Conservation (phyloP, 2,797 vertebrate genomes). For the Bovichtus diacanthus region DNA sequence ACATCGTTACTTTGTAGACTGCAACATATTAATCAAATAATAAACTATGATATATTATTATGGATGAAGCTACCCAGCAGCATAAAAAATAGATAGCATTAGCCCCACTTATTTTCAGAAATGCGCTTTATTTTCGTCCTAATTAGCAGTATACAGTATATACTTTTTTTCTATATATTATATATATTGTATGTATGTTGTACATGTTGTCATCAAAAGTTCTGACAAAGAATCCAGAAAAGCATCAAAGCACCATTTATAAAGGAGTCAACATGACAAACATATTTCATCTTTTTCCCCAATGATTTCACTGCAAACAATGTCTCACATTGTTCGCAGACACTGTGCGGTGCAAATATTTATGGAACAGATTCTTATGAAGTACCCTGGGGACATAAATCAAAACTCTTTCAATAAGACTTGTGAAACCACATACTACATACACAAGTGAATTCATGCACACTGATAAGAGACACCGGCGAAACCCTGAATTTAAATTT, state of each 20-base stretch:
- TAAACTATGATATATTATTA: no score
- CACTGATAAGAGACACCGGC: background rate
- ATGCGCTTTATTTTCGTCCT: no score
- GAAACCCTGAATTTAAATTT: background rate
- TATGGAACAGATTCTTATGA: constrained; percentile 14
- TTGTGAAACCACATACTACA: background rate
- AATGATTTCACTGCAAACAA: constrained; percentile 6
- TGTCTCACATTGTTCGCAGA: constrained; percentile 14
- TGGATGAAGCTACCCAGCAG: no score
- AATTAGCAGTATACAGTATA: no score
- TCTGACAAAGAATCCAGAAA: background rate
- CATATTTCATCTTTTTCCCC: background rate
- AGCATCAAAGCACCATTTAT: background rate
- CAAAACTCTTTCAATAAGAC: constrained; percentile 30
- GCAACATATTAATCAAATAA: no score
- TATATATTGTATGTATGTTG: no score
- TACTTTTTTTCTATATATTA: no score
- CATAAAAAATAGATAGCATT: no score
- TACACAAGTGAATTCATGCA: constrained; percentile 6
- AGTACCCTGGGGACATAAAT: constrained; percentile 9
- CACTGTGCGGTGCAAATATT: constrained; percentile 6
- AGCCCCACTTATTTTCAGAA: no score
- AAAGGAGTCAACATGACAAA: background rate
- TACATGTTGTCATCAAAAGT: background rate
- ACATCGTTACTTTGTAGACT: no score